Evolutionary conservation across 1,140 invertebrate species (phyloP).

Genomic region (Leptinotarsa lineolata): DNA sequence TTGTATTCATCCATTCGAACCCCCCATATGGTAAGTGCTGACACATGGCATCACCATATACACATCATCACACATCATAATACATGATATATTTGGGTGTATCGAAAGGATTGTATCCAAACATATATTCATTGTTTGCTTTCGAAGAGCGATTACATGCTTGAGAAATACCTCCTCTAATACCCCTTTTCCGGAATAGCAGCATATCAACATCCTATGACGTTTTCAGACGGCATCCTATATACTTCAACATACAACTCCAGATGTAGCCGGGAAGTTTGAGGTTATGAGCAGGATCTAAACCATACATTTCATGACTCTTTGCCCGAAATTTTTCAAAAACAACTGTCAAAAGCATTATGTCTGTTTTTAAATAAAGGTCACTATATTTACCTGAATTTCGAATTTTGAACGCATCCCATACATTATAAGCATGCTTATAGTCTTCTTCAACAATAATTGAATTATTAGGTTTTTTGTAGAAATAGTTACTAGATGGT

Average conservation of each 20-base stretch:
- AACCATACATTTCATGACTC: neutral
- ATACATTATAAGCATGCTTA: neutral
- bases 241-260: slow-evolving; percentile 45
- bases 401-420: neutral
- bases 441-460: neutral
- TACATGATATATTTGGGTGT: slow-evolving; percentile 54
- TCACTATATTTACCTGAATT: neutral
- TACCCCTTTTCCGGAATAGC: slow-evolving; percentile 50
- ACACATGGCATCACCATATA: neutral
- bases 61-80: slow-evolving; percentile 35
- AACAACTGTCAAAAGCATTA: neutral
- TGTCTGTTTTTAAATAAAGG: neutral
- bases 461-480: neutral
- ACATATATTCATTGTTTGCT: slow-evolving; percentile 56
- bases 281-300: too few species aligned
- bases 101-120: slow-evolving; percentile 53
- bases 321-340: neutral
- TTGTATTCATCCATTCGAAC: too few species aligned
- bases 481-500: neutral
- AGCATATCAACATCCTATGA: slow-evolving; percentile 54
- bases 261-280: slow-evolving; percentile 52
- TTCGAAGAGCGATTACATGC: slow-evolving; percentile 49
- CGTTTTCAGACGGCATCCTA: slow-evolving; percentile 44
- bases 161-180: slow-evolving; percentile 53
- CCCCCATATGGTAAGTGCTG: neutral